Evolutionary conservation across 2,113 vertebrate genomes (phyloP), one percentile per base, ranked within the genome.

Genomic region (Marmota monax): DNA sequence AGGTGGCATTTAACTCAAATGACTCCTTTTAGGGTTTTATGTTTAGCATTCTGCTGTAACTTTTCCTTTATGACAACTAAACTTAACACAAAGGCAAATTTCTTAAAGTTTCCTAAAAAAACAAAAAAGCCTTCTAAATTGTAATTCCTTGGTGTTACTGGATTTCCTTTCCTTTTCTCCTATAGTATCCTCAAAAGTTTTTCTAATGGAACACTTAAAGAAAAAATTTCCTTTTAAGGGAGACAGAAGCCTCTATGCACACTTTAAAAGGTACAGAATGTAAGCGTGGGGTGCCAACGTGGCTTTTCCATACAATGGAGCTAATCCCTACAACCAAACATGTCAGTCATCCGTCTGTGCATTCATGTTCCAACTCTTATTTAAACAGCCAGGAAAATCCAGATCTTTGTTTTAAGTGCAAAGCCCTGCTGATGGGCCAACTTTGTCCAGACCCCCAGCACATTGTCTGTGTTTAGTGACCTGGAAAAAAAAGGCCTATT

Each of bases 381-480:
- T 97, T 97, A 97, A 97, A 92, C 56, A 96, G 83, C 74, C 97
- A 98, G 97, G 80, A 97, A 98, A 97, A 84, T 83, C 92, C 83
- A 84, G 79, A 92, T 95, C 97, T 97, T 98, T 98, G 80, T 98
- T 98, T 97, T 88, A 98, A 97, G 96, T 63, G 83, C 86, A 97
- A 96, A 98, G 84, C 86, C 88, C 85, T 95, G 95, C 96, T 97
- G 84, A 95, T 22, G 39, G 87, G 79, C 88, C 96, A 96, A 78
- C 77, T 97, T 94, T 90, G 91, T 97, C 22, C 82, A 85, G 96
- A 85, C 90, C 84, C 51, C 93, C 27, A 14, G 32, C 79, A 73
- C 88, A 97, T 98, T 98, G 97, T 98, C 94, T 92, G 61, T 83
- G 56, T 70, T 95, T 97, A 92, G 39, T 98, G 98, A 98, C 97